Evolutionary conservation across 2,888 invertebrate genomes (phyloP), one percentile per base, ranked within the genome.

Genomic region (Arrhopalites spinosus): DNA sequence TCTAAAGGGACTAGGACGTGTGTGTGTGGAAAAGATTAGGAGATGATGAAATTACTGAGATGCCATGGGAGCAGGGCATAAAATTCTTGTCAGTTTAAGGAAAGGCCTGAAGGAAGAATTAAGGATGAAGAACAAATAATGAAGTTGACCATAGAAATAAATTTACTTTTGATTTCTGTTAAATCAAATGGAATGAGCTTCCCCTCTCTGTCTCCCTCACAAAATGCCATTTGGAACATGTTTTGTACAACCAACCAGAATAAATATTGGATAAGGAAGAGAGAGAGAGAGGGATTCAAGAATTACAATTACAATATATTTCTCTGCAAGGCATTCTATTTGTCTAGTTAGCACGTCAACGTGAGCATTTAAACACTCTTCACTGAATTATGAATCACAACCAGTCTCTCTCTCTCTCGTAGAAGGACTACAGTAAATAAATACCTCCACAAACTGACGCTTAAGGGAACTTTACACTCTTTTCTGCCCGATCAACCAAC

Each of bases 311-410:
- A 63, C 53, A 69, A 36, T 43, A 59, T 36, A 36, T 56, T 36
- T 36, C n/a, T 30, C 71, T 59, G 71, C 5, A 59, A 61, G 71
- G 71, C 71, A 59, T 71, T 71, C 71, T n/a, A 71, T 71, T 71
- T 71, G 71, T 71, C 71, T 71, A 59, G 71, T 71, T 71, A 71
- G 30, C 71, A 71, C 71, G 71, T 71, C 71, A 71, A 61, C 71
- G 71, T 71, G 71, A 59, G 71, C 59, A 71, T 71, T 59, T 59
- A 59, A 59, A 27, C 59, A 59, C 59, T 59, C 17, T 20, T n/a
- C 50, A n/a, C 50, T 50, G 3, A 11, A 50, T 17, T 11, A 20
- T 59, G 23, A 59, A 11, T 53, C 5, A 20, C 59, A 59, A 23
- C 7, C 25, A 23, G 2, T 25, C 20, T 7, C 11, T 36, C 36